These are phyloP conservation scores for Protonibea diacanthus DNA, from an alignment of 2,797 vertebrate genomes.

Conservation along the genomic window DNA sequence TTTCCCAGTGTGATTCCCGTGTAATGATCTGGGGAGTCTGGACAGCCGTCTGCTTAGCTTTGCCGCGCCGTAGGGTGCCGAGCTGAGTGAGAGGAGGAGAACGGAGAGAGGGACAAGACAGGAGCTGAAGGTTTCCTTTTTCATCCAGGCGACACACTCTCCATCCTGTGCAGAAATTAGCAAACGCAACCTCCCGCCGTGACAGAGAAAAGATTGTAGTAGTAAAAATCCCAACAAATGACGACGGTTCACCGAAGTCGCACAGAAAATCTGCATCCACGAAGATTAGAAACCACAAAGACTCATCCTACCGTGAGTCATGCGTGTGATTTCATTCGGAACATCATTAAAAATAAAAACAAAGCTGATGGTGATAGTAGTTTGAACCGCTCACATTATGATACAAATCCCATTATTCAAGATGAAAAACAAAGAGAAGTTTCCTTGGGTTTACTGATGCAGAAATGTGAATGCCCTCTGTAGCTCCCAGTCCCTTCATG, in stretches of 20 bases:
- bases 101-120: slow-evolving; percentile 28
- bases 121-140: slow-evolving; percentile 53
- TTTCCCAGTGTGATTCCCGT: slow-evolving; percentile 74
- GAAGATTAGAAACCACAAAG: slow-evolving; percentile 41
- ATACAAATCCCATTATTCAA: slow-evolving; percentile 52
- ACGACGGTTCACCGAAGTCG: slow-evolving; percentile 37
- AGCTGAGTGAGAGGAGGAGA: slow-evolving; percentile 59
- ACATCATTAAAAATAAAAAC: slow-evolving; percentile 39
- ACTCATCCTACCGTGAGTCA: slow-evolving; percentile 24
- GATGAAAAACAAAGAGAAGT: slow-evolving; percentile 52
- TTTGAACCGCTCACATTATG: slow-evolving; percentile 38
- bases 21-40: slow-evolving; percentile 84
- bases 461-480: slow-evolving; percentile 39
- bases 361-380: slow-evolving; percentile 39
- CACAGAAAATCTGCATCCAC: slow-evolving; percentile 38
- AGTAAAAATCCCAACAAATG: slow-evolving; percentile 61
- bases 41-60: slow-evolving; percentile 73
- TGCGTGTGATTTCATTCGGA: slow-evolving; percentile 43
- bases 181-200: slow-evolving; percentile 63
- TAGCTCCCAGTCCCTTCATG: slow-evolving; percentile 49
- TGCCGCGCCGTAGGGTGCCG: slow-evolving; percentile 65
- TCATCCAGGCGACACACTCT: slow-evolving; percentile 49
- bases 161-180: slow-evolving; percentile 74
- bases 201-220: slow-evolving; percentile 60
- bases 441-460: slow-evolving; percentile 45